A percentile compares a stretch with the other conserved stretches of the same genome.
Conservation (phyloP, 2,888 invertebrate genomes). For the Agonopterix heracliana region DNA sequence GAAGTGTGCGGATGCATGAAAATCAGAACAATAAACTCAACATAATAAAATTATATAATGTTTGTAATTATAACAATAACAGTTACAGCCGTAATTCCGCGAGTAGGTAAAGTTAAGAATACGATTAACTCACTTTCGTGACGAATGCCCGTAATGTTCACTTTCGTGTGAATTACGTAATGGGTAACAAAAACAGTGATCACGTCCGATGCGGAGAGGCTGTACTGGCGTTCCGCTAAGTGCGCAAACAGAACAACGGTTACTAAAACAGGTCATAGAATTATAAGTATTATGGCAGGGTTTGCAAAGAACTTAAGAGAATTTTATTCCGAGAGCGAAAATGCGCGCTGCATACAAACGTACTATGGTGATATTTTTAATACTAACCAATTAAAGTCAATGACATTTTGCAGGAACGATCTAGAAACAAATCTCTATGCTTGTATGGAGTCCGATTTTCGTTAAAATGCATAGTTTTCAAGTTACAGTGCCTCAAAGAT, state of each 20-base stretch:
- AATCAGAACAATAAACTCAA: conserved; percentile 16
- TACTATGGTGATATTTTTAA: too few species aligned
- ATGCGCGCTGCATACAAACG: too few species aligned
- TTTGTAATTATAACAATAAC: conserved; percentile 8
- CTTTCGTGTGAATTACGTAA: conserved; percentile 51
- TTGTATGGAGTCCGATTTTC: too few species aligned
- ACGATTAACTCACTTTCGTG: conserved; percentile 65
- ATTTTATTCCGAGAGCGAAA: too few species aligned
- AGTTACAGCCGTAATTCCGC: conserved; percentile 5
- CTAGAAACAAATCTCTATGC: too few species aligned
- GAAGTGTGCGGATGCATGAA: conserved; percentile 23
- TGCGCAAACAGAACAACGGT: conserved; percentile 27
- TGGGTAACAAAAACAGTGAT: conserved; percentile 33
- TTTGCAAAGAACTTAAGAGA: too few species aligned
- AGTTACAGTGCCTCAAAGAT: too few species aligned
- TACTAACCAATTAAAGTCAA: too few species aligned
- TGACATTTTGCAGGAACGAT: too few species aligned
- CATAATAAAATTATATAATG: conserved; percentile 12
- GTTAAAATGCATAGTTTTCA: too few species aligned
- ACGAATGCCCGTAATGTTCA: conserved; percentile 43
- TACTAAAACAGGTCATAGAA: not conserved
- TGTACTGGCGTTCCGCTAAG: conserved; percentile 33
- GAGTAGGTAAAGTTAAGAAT: conserved; percentile 26
- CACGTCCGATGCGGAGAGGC: conserved; percentile 22
- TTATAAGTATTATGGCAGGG: too few species aligned